Evolutionary conservation across 2,797 vertebrate genomes (phyloP).

Genomic region (Cheirogaleus major): DNA sequence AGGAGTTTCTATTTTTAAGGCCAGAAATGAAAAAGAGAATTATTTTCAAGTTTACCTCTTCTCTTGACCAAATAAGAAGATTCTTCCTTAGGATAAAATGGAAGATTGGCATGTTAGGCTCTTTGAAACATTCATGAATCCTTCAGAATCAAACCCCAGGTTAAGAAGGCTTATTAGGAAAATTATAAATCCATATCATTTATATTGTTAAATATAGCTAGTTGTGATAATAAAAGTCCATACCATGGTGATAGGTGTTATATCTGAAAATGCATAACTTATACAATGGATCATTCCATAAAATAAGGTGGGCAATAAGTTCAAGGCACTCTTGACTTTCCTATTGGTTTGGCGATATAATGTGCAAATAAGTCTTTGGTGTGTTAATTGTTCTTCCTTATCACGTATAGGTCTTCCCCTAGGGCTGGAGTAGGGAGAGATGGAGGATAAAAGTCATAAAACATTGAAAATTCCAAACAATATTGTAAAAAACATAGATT

Average conservation of each 20-base stretch:
- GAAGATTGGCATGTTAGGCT: neutral
- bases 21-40: neutral
- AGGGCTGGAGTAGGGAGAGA: neutral
- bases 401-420: neutral
- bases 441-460: neutral
- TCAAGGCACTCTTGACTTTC: neutral
- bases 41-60: constrained; percentile 1
- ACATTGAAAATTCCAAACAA: neutral
- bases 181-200: neutral
- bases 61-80: neutral
- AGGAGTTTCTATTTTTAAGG: neutral
- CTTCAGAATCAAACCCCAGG: neutral
- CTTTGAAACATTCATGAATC: neutral
- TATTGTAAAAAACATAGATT: neutral
- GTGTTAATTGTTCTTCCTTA: neutral
- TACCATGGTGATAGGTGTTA: neutral
- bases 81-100: neutral
- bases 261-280: neutral
- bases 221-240: neutral
- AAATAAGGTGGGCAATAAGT: neutral
- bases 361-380: neutral
- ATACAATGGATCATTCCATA: neutral
- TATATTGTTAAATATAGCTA: neutral
- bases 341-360: neutral
- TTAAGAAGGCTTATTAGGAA: neutral